phyloP scores from a whole-genome alignment of 2,797 vertebrate genomes.

The Numenius phaeopus region DNA sequence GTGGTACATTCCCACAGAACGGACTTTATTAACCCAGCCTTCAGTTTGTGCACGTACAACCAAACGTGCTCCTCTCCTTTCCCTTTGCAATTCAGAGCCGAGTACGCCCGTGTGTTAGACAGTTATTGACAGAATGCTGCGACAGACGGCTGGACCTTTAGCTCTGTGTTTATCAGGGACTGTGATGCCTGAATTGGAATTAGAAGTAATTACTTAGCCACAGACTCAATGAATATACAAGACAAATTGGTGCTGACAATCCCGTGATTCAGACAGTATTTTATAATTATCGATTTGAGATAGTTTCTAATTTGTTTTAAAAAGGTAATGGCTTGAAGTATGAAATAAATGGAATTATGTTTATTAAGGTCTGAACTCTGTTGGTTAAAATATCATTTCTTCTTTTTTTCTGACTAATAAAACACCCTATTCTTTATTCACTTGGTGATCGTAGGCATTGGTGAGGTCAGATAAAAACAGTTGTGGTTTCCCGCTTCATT shows the following conservation, averaged over 20 bases:
- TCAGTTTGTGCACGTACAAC: accelerated
- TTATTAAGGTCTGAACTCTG: not conserved
- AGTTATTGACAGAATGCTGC: not conserved
- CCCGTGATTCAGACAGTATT: not conserved
- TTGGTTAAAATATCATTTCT: not conserved
- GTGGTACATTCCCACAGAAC: not conserved
- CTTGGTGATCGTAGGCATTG: not conserved
- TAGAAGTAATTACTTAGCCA: not conserved
- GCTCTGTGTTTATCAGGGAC: not conserved
- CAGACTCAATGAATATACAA: not conserved
- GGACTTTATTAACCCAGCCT: not conserved
- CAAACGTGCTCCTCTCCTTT: not conserved
- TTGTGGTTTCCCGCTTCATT: not conserved
- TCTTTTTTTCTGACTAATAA: not conserved
- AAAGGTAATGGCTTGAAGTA: not conserved
- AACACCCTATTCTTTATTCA: not conserved
- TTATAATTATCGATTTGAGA: not conserved
- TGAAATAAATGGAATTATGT: not conserved
- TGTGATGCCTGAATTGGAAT: not conserved
- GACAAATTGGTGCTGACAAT: not conserved
- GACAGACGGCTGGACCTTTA: not conserved
- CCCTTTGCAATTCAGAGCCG: not conserved
- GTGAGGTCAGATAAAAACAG: not conserved
- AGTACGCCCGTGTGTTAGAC: accelerated
- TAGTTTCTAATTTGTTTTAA: not conserved